Percentiles rank a stretch among this genome's conserved stretches.
These are phyloP conservation scores for Cheilosia pagana DNA, from an alignment of 2,888 invertebrate species.

Conservation along the genomic window DNA sequence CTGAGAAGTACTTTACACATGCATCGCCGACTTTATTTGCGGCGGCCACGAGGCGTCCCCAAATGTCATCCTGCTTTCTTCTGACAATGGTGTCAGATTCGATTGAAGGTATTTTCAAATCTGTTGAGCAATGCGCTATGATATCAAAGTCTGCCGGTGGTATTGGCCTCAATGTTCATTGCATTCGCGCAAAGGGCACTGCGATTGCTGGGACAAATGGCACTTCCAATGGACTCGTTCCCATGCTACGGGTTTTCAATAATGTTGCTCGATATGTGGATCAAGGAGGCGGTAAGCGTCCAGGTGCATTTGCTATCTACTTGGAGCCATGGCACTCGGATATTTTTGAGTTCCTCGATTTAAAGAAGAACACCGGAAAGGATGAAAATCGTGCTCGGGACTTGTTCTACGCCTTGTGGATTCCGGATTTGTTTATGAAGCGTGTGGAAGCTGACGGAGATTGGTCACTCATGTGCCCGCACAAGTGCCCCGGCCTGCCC, in stretches of 20 bases:
- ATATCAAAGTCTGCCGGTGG: conserved; percentile 99
- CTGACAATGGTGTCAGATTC: conserved; percentile 97
- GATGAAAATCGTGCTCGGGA: conserved; percentile 97
- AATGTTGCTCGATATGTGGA: conserved; percentile 98
- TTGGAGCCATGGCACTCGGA: conserved; percentile 99
- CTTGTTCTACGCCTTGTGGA: conserved; percentile 98
- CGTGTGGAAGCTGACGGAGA: conserved; percentile 92
- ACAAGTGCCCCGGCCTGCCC: conserved; percentile 93
- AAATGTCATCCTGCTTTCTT: conserved; percentile 97
- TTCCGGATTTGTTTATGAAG: conserved; percentile 99
- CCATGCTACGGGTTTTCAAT: conserved; percentile 97
- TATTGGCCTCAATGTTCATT: conserved; percentile 97
- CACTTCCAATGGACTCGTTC: conserved; percentile 96
- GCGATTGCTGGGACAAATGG: conserved; percentile 98
- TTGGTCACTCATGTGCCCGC: conserved; percentile 99
- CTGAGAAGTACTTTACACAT: conserved; percentile 98
- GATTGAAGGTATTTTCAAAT: conserved; percentile 97
- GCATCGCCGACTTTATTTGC: conserved; percentile 99
- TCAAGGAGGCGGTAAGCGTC: conserved; percentile 98
- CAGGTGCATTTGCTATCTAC: conserved; percentile 98
- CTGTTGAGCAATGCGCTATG: conserved; percentile 95
- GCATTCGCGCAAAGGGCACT: conserved; percentile 95
- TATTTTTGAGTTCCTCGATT: conserved; percentile 96
- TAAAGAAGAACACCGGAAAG: conserved; percentile 97
- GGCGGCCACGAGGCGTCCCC: conserved; percentile 95